Conservation (phyloP, 1,140 invertebrate species). For the Acromyrmex echinatior region DNA sequence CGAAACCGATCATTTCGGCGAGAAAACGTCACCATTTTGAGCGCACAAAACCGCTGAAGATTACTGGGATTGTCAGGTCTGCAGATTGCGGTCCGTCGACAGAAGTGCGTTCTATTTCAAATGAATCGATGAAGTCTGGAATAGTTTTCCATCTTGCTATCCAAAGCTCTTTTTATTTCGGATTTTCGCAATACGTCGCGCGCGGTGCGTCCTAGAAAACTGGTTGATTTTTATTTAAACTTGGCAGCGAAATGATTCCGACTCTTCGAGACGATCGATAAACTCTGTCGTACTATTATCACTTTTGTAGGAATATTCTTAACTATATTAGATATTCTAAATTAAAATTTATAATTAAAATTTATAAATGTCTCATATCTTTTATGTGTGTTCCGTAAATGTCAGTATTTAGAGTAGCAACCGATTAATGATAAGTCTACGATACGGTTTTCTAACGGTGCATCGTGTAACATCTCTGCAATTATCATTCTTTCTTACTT, state of each 20-base stretch:
- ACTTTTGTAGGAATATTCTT: background rate
- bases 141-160: slow-evolving; percentile 16
- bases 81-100: slow-evolving; percentile 27
- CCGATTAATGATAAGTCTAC: background rate
- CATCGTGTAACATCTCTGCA: background rate
- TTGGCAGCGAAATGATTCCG: background rate
- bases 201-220: background rate
- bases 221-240: background rate
- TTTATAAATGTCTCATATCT: slow-evolving; percentile 10
- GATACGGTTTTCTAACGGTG: slow-evolving; percentile 7
- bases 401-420: background rate
- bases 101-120: slow-evolving; percentile 37
- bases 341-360: background rate
- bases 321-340: background rate
- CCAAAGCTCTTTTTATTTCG: slow-evolving; percentile 34
- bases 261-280: background rate
- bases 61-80: slow-evolving; percentile 26
- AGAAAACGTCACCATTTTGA: slow-evolving; percentile 27
- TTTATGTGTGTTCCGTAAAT: background rate
- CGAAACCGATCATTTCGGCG: slow-evolving; percentile 38
- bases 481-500: slow-evolving; percentile 2
- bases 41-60: slow-evolving; percentile 30
- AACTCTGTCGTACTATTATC: background rate
- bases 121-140: background rate
- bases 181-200: background rate